Base-by-base conservation (phyloP, 2,888 invertebrate genomes). In the Alviniconcha strummeri region DNA sequence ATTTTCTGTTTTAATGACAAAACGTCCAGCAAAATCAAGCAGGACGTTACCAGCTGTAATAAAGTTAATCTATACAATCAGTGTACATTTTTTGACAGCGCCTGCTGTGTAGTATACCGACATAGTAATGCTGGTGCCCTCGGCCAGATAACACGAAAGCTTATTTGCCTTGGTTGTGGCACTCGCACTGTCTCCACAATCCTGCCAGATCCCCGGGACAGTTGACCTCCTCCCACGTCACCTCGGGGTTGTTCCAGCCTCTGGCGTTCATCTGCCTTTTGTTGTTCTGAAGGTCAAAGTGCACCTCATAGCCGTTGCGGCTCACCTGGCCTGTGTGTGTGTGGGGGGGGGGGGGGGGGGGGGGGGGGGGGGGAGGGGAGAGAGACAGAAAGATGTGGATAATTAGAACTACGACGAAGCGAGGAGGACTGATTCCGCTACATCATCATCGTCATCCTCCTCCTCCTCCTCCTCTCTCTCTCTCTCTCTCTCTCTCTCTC, bases 241-340 rank as follows among this genome's bases (percentile, higher is more conserved):
- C 87, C 79, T 88, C 88, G 0, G 87, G 85, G 84, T 88, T 88
- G 82, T 88, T 84, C 88, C 88, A 88, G n/a, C 87, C 87, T 2
- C 86, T 71, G 15, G 67, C 82, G 1, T 15, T 57, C 52, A 87
- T 74, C 82, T 87, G 88, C 4, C 84, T 82, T 0, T 54, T 71
- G 15, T 78, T 57, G 79, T 86, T 84, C 81, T 87, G 86, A n/a
- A 88, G 83, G 81, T 88, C 87, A 74, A 88, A 88, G 84, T 88
- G 88, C 13, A 83, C 87, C 55, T 86, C 87, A 60, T 87, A 88
- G 6, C 88, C 88, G 36, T 84, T 83, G 4, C 36, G 55, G 83
- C 87, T 88, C 5, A 64, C 67, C 5, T 79, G 57, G 19, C 81
- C 85, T 85, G 77, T 36, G 36, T 36, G 36, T 36, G 36, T 0